Base-by-base conservation (phyloP, 2,797 vertebrate genomes). In the Brachyrhaphis roseni region DNA sequence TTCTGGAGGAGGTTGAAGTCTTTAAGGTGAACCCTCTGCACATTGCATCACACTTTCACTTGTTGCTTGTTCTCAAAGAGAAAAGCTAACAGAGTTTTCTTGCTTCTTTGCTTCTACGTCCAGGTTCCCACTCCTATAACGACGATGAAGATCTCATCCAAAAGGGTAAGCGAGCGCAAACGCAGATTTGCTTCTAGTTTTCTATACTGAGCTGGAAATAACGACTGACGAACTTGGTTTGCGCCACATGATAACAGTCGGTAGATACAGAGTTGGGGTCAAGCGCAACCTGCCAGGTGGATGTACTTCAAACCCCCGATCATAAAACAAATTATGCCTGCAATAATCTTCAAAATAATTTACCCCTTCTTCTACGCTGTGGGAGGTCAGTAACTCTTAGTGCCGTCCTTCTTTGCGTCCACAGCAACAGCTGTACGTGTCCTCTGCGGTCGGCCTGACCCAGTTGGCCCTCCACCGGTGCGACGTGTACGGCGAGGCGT, bases 111-210 rank as follows among this genome's bases (percentile, higher is more conserved):
- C 88, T 87, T 86, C 75, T 83, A 47, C 82, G 82, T 92, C 82
- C 90, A 99, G 98, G 96, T 97, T 62, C 97, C 98, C 0, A 97
- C 97, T 74, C 95, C 98, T 6, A 95, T 99, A 84, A 98, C 96
- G 84, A 98, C 97, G 0, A 99, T 99, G 98, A 99, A 97, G 94
- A 98, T 99, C 90, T 99, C 98, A 55, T 99, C 98, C 51, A 99
- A 99, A 96, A 95, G 98, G 95, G 98, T 99, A 93, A 97, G 97
- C 90, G 53, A 66, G 55, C 75, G 72, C 76, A 46, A 39, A 5
- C 77, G 31, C 46, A 46, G 66, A 71, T 81, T 81, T 66, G 62
- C 45, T 45, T 71, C 74, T 83, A 46, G 74, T 75, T 86, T 81
- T 13, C n/a, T 82, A n/a, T 74, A 57, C 57, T 55, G 28, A 82